These are phyloP conservation scores for Nyctibius grandis DNA, from an alignment of 2,797 vertebrate genomes.

Conservation along the genomic window DNA sequence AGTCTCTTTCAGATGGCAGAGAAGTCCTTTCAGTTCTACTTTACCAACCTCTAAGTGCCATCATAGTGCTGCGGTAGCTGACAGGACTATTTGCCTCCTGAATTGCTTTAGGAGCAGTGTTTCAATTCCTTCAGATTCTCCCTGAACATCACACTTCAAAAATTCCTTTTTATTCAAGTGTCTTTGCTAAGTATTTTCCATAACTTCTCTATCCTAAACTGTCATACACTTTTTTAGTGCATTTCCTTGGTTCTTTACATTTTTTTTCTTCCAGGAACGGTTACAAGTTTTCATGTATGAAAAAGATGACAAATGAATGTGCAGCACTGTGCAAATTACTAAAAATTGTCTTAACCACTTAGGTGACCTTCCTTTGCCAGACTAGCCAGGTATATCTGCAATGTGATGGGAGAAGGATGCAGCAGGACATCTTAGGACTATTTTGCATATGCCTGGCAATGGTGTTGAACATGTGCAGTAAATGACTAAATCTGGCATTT, in stretches of 20 bases:
- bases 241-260: background rate
- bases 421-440: background rate
- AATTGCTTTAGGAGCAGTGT: background rate
- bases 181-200: background rate
- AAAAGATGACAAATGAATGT: background rate
- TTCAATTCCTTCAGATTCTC: background rate
- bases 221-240: background rate
- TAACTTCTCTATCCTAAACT: background rate
- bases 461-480: background rate
- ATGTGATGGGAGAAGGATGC: background rate
- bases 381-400: background rate
- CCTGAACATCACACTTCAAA: background rate
- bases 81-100: background rate
- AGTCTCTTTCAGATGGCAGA: background rate
- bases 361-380: background rate
- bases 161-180: background rate
- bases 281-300: background rate
- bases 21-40: background rate
- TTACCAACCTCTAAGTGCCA: background rate
- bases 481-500: background rate
- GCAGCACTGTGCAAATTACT: background rate
- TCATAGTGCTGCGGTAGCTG: background rate
- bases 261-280: background rate
- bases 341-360: background rate
- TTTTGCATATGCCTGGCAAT: background rate